Base-by-base conservation (phyloP, 2,888 invertebrate species). In the Aporophyla nigra region DNA sequence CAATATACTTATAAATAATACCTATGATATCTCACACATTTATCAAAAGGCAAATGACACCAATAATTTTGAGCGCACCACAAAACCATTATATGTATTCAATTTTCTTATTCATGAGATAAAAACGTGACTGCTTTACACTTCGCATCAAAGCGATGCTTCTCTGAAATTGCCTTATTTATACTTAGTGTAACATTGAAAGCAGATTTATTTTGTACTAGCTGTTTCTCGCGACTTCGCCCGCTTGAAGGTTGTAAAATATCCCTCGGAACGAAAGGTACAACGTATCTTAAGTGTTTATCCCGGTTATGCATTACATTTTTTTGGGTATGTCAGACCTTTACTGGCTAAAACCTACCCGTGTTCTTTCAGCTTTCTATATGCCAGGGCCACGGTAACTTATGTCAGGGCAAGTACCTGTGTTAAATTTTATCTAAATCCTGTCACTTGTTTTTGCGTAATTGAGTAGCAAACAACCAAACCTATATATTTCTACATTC, bases 101-200 rank as follows among this genome's bases (percentile, higher is more conserved):
- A 89, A 90, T 90, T 90, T 89, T 88, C 83, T 88, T 90, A 90
- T 90, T 90, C 91, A 90, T 90, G 87, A 90, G 88, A 74, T 72
- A 77, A 73, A 77, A 71, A 89, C 90, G 90, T 90, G 90, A 84
- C 87, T 84, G 82, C 66, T 81, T 84, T 83, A 69, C 76, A 70
- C 46, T 76, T 46, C 33, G 73, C 74, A 72, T 87, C 84, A 82
- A 81, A 82, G 76, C 80, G 46, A 76, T 80, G 73, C 61, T 66
- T 79, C 79, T 81, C 66, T 62, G 71, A 84, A 80, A 84, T 82
- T 72, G 79, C 69, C 71, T 72, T 77, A 78, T 80, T 74, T 74
- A 66, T 77, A 46, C 46, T 59, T 70, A 69, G 21, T 73, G 71
- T 63, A 33, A 76, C 69, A 76, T 66, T 83, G 56, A 51, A 68